These are phyloP conservation scores for Lissocephala sabroskyi DNA, from an alignment of 2,888 invertebrate genomes.

Conservation along the genomic window DNA sequence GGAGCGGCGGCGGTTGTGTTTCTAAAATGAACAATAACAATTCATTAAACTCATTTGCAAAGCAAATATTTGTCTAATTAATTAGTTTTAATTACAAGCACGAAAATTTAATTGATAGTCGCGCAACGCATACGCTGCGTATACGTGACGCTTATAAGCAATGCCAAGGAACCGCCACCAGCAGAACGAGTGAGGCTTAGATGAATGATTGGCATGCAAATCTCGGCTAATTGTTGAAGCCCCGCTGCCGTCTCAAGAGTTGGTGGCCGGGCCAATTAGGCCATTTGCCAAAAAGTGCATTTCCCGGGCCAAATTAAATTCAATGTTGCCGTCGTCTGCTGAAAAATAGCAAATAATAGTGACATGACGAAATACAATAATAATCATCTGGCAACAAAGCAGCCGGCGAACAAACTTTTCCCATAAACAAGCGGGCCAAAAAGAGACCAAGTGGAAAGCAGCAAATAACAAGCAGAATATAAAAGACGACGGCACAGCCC, in stretches of 20 bases:
- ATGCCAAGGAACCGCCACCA: too few species aligned
- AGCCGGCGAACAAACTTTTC: constrained; percentile 41
- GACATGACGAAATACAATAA: constrained; percentile 64
- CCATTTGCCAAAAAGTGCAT: background rate
- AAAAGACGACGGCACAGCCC: constrained; percentile 29
- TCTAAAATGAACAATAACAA: constrained; percentile 29
- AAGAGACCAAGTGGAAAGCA: background rate
- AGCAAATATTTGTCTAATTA: constrained; percentile 47
- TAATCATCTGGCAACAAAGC: constrained; percentile 43
- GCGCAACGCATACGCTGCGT: constrained; percentile 17
- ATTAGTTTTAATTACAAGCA: constrained; percentile 44
- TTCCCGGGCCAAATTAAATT: constrained; percentile 28
- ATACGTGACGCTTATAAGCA: constrained; percentile 25
- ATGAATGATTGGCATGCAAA: too few species aligned
- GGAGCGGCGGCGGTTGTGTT: too few species aligned
- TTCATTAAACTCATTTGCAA: constrained; percentile 41
- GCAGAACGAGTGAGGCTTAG: too few species aligned
- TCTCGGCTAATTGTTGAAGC: too few species aligned
- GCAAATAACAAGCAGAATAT: constrained; percentile 55
- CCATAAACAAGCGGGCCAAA: constrained; percentile 53
- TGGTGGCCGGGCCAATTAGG: too few species aligned
- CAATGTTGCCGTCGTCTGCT: constrained; percentile 3
- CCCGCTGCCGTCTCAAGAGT: too few species aligned
- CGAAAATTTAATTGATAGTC: constrained; percentile 24
- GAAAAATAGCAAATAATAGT: constrained; percentile 61